Conservation (phyloP, 2,113 vertebrate species). For the human (Homo sapiens) region GRCh38 chr3:85574001-85574500, state of each 20-base stretch:
- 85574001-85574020: neutral
- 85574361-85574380: constrained; percentile 58
- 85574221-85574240: neutral
- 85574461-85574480: constrained; percentile 49
- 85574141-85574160: neutral
- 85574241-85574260: constrained; percentile 16
- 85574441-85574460: neutral
- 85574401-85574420: constrained; percentile 38
- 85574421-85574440: constrained; percentile 41
- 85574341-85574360: constrained; percentile 44
- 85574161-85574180: neutral
- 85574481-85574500: neutral
- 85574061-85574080: neutral
- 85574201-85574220: neutral
- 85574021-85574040: neutral
- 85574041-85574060: neutral
- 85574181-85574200: neutral
- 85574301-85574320: constrained; percentile 57
- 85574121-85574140: neutral
- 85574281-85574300: constrained; percentile 19
- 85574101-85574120: neutral
- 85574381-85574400: constrained; percentile 45
- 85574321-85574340: neutral
- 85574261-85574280: neutral
- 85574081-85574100: neutral